Base-by-base conservation (phyloP, 2,888 invertebrate genomes). In the Thelaira solivaga region DNA sequence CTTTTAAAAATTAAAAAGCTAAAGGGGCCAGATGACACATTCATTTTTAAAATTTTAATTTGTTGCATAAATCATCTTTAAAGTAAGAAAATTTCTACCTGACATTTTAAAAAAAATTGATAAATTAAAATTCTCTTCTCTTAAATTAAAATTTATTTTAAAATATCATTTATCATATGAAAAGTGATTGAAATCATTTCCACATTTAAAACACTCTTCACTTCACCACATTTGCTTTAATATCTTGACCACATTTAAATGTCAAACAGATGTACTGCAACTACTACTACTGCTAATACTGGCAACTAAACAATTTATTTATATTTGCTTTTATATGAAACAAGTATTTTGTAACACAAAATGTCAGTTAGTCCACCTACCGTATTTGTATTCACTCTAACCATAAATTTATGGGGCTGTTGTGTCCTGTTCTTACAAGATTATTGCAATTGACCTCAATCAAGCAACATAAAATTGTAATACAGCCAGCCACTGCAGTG, bases 391-490 rank as follows among this genome's bases (percentile, higher is more conserved):
- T n/a, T 18, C 43, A 31, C 31, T 31, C 24, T 4, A 24, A 31
- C 31, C 49, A 69, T 61, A 69, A 51, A 51, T 61, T 22, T 51
- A 41, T 59, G 41, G 49, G 59, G 59, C 69, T 64, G 47, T 72
- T 55, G 39, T 62, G 22, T n/a, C n/a, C n/a, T n/a, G n/a, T n/a
- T n/a, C n/a, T 29, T 18, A 47, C 29, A 47, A 57, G 64, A 64
- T 64, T 72, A 64, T 72, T 72, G 64, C 74, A 67, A 74, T 67
- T 74, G 74, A 74, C 74, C 74, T 74, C 74, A 74, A 74, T 74
- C 59, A 67, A 55, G 47, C 22, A 43, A 64, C 55, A 72, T 64
- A 64, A 72, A 72, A 72, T 64, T 10, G 47, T 64, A 39, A 72
- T 55, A 64, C 29, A 13, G 13, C 72, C 29, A 13, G 13, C 72